These are phyloP conservation scores for Yponomeuta evonymella DNA, from an alignment of 2,888 invertebrate species.

Conservation along the genomic window DNA sequence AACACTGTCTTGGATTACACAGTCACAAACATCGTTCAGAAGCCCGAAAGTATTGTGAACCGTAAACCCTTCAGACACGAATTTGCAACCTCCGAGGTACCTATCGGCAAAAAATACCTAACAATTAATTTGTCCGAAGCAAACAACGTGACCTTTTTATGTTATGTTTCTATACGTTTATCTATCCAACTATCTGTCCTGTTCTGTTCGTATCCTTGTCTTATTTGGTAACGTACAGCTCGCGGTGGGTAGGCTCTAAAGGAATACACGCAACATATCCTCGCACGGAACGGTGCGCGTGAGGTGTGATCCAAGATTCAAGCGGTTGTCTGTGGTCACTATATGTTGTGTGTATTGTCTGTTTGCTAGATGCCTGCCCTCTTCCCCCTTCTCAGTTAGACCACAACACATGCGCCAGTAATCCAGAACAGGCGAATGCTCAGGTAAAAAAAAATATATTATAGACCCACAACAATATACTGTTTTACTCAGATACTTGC, in stretches of 20 bases:
- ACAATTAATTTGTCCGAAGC: not conserved
- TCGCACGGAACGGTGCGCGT: constrained; percentile 62
- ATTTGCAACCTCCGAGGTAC: not conserved
- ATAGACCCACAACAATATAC: constrained; percentile 72
- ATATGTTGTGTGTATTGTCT: constrained; percentile 89
- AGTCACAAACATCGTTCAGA: constrained; percentile 66
- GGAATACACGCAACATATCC: constrained; percentile 73
- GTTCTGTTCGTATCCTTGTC: constrained; percentile 42
- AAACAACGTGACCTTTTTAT: constrained; percentile 37
- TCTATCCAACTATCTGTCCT: constrained; percentile 69
- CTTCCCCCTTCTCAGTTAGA: constrained; percentile 91
- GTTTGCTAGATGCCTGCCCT: constrained; percentile 96
- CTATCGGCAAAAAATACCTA: not conserved
- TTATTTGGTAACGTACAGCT: not conserved
- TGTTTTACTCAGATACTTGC: constrained; percentile 60
- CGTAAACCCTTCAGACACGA: constrained; percentile 14
- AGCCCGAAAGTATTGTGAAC: constrained; percentile 13
- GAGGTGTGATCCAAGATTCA: constrained; percentile 75
- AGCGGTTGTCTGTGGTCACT: constrained; percentile 76
- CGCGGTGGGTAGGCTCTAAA: constrained; percentile 60
- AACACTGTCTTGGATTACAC: constrained; percentile 76
- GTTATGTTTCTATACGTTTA: constrained; percentile 51
- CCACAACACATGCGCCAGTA: constrained; percentile 87
- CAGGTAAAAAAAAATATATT: constrained; percentile 78
- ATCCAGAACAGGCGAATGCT: constrained; percentile 83